phyloP scores from a whole-genome alignment of 64 coral and sea anemone genomes.

The Stichodactyla mertensii region DNA sequence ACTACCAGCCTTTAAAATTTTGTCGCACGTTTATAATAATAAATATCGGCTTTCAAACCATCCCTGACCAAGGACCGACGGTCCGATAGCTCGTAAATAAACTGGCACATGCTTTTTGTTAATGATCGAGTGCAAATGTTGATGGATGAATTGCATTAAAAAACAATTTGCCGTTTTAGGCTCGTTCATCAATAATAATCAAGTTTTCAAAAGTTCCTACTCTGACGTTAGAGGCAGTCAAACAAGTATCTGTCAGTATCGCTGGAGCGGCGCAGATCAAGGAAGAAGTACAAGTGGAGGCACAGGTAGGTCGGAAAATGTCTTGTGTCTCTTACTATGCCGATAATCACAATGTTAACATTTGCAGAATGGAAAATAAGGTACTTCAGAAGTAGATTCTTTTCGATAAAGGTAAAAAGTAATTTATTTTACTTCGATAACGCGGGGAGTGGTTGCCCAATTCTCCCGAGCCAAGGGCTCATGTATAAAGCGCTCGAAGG shows the following conservation, averaged over 20 bases:
- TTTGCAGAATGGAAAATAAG: too few species aligned
- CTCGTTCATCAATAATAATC: conserved; percentile 29
- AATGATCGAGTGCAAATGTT: too few species aligned
- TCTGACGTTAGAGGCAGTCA: conserved; percentile 27
- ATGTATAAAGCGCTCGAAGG: too few species aligned
- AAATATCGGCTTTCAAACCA: neutral
- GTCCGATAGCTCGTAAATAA: neutral
- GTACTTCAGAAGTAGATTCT: too few species aligned
- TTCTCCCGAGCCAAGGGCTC: too few species aligned
- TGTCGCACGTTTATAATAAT: neutral
- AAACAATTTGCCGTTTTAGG: conserved; percentile 19
- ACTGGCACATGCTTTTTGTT: too few species aligned
- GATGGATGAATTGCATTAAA: neutral
- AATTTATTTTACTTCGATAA: too few species aligned
- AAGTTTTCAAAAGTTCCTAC: conserved; percentile 38
- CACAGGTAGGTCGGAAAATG: conserved; percentile 22
- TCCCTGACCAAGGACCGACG: neutral
- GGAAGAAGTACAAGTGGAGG: conserved; percentile 30
- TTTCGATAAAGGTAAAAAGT: too few species aligned
- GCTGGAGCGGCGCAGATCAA: conserved; percentile 30
- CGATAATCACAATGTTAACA: too few species aligned
- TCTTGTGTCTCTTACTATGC: neutral
- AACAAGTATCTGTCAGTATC: conserved; percentile 36
- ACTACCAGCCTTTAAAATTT: neutral
- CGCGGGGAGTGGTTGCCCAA: too few species aligned